Base-by-base conservation (phyloP, 1,140 invertebrate genomes). In the Melipona quadrifasciata region DNA sequence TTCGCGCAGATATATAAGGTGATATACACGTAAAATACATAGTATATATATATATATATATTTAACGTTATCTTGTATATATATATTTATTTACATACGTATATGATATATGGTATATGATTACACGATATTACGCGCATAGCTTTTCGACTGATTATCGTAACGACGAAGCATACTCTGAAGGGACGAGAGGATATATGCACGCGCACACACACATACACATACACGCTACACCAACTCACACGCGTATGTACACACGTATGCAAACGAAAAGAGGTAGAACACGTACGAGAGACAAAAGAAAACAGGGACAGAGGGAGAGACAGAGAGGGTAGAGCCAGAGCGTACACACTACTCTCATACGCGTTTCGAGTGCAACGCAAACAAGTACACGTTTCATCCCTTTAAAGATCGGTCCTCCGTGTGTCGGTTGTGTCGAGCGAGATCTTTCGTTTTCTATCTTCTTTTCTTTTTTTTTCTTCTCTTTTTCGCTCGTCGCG, bases 121-220 rank as follows among this genome's bases (percentile, higher is more conserved):
- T 87, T 89, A 86, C 24, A 61, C 73, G 79, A 90, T 91, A 93
- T 87, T 78, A 78, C 55, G 91, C 89, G 92, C 89, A 93, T 94
- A 94, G 93, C 91, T 93, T 94, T 94, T 92, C 90, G 94, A 94
- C 94, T 94, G 94, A 94, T 94, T 94, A 94, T 92, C 92, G 87
- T 94, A 94, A 94, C 89, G 89, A 78, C 77, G 84, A 88, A 88
- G 67, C 75, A 89, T 53, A 80, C 21, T 58, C 27, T 80, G 64
- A 71, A 71, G 58, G 53, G 74, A 79, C 55, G 24, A 72, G 24
- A 77, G 5, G 31, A 31, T 34, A 53, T 1, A 58, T 21, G 65
- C 72, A 58, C 16, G 24, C 1, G 21, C 8, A 72, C 27, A 34
- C 11, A 24, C 10, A 61, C 39, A 58, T 21, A 72, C 72, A 58